A percentile compares a stretch with the other conserved stretches of the same genome.
Conservation (phyloP, 1,140 invertebrate species). For the Drosophila aff. region DNA sequence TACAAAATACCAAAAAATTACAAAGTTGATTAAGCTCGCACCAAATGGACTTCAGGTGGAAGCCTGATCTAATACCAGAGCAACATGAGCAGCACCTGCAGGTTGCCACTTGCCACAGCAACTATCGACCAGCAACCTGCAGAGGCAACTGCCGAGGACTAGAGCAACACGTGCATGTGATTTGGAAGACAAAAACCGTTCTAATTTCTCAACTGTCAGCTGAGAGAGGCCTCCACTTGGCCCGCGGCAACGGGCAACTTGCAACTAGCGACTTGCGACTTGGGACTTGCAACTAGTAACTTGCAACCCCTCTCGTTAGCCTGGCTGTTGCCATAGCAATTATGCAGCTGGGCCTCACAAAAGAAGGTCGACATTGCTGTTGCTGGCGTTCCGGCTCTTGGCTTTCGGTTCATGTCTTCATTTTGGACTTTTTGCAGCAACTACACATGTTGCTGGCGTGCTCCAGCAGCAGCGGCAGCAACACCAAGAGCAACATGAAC, state of each 20-base stretch:
- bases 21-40: slow-evolving; percentile 54
- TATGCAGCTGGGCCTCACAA: slow-evolving; percentile 77
- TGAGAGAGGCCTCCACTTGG: slow-evolving; percentile 54
- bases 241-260: slow-evolving; percentile 23
- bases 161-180: slow-evolving; percentile 78
- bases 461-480: slow-evolving; percentile 29
- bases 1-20: slow-evolving; percentile 38
- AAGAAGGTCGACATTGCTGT: slow-evolving; percentile 70
- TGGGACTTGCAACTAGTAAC: slow-evolving; percentile 10
- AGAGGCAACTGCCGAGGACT: slow-evolving; percentile 31
- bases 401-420: slow-evolving; percentile 70
- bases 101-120: slow-evolving; percentile 30
- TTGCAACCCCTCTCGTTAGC: slow-evolving; percentile 65
- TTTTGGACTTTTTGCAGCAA: slow-evolving; percentile 65
- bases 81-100: slow-evolving; percentile 30
- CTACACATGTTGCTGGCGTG: slow-evolving; percentile 69
- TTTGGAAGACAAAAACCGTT: slow-evolving; percentile 78
- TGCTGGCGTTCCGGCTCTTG: slow-evolving; percentile 34
- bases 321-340: slow-evolving; percentile 72
- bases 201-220: slow-evolving; percentile 83
- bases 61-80: slow-evolving; percentile 55
- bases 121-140: slow-evolving; percentile 37
- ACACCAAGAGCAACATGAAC: slow-evolving; percentile 56
- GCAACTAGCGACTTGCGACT: slow-evolving; percentile 10
- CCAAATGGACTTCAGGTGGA: slow-evolving; percentile 9